These are phyloP conservation scores for Boleophthalmus pectinirostris DNA, from an alignment of 2,113 vertebrate genomes.

Conservation along the genomic window DNA sequence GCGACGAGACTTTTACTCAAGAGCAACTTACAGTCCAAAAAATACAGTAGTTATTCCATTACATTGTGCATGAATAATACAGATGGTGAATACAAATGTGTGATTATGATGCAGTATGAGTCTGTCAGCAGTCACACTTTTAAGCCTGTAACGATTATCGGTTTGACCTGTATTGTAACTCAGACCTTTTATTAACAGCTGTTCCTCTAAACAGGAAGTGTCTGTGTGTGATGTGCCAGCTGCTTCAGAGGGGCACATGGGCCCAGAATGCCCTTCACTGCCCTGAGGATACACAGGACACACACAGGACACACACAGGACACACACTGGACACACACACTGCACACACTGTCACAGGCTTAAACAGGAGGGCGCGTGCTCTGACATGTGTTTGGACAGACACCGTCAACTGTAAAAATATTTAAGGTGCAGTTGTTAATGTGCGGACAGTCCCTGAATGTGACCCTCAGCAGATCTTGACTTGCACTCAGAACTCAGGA, in stretches of 20 bases:
- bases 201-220: not conserved
- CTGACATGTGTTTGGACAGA: not conserved
- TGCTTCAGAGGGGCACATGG: slow-evolving; percentile 4
- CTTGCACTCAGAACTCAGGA: too few relatives aligned
- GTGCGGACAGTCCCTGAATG: not conserved
- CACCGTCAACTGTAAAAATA: not conserved
- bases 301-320: too few relatives aligned
- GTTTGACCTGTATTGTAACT: not conserved
- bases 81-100: too few relatives aligned
- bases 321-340: too few relatives aligned
- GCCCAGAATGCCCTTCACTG: not conserved
- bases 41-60: too few relatives aligned
- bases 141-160: not conserved
- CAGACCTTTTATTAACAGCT: not conserved
- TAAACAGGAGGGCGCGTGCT: too few relatives aligned
- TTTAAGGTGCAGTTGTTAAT: not conserved
- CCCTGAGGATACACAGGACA: too few relatives aligned
- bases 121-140: not conserved
- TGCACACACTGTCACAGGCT: not conserved
- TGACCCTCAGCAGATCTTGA: not conserved
- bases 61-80: too few relatives aligned
- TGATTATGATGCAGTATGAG: not conserved
- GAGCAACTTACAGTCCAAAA: too few relatives aligned
- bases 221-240: not conserved
- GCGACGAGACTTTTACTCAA: too few relatives aligned